phyloP scores from a whole-genome alignment of 2,888 invertebrate species.

The Andrena dorsata region DNA sequence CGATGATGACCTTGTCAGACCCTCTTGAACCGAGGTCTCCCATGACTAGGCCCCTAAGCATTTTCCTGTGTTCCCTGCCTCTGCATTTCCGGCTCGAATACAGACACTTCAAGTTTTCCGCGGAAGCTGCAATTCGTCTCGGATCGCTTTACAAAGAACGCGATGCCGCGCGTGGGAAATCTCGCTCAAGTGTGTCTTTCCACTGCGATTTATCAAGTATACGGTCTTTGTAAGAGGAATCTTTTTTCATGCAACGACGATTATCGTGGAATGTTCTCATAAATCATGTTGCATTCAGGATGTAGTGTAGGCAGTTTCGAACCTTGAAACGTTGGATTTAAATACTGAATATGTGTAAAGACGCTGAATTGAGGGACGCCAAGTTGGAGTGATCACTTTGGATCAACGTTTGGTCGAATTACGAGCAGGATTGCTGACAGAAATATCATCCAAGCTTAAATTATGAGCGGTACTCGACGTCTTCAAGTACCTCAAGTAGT shows the following conservation, averaged over 20 bases:
- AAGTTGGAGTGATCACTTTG: background rate
- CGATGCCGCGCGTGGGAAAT: slow-evolving; percentile 19
- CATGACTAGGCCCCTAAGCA: slow-evolving; percentile 26
- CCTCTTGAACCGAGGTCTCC: slow-evolving; percentile 28
- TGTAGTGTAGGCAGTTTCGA: background rate
- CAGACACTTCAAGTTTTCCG: slow-evolving; percentile 4
- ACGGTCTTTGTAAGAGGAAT: slow-evolving; percentile 9
- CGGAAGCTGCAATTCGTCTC: slow-evolving; percentile 55
- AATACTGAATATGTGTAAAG: background rate
- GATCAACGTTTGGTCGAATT: slow-evolving; percentile 8
- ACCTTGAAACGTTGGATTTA: background rate
- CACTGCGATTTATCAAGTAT: slow-evolving; percentile 18
- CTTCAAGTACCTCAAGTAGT: slow-evolving; percentile 39
- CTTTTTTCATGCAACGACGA: background rate
- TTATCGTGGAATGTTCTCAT: background rate
- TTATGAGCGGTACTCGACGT: slow-evolving; percentile 20
- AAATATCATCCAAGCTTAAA: slow-evolving; percentile 16
- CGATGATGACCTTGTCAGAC: slow-evolving; percentile 49
- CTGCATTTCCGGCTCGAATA: slow-evolving; percentile 42
- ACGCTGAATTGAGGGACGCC: background rate
- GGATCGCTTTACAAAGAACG: slow-evolving; percentile 22
- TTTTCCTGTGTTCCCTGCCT: background rate
- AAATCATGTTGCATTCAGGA: background rate
- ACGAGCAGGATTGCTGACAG: slow-evolving; percentile 23
- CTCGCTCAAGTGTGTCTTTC: slow-evolving; percentile 2